A percentile compares a stretch with the other conserved stretches of the same genome.
Conservation (phyloP, 2,888 invertebrate species). For the Synanthedon myopaeformis region DNA sequence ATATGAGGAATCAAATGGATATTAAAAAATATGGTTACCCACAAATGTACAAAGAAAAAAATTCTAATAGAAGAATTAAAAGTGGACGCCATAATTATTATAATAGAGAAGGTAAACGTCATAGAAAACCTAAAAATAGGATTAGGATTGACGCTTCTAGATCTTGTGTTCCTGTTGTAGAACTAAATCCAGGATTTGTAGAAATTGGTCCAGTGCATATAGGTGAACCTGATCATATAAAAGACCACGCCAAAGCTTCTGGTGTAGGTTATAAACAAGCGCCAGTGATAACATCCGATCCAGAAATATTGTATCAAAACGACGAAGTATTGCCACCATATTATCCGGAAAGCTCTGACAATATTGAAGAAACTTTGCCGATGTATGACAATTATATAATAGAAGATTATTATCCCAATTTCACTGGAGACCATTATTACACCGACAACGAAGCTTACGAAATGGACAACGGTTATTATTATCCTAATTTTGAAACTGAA, state of each 20-base stretch:
- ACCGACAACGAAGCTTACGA: constrained; percentile 22
- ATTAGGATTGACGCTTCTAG: neutral
- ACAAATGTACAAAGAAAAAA: neutral
- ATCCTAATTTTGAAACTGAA: neutral
- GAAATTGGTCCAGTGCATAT: neutral
- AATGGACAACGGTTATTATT: constrained; percentile 11
- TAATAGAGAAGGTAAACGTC: neutral
- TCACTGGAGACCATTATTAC: constrained; percentile 25
- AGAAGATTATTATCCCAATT: constrained; percentile 51
- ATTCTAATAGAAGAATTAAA: neutral
- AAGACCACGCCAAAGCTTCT: neutral
- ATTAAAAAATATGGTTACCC: neutral
- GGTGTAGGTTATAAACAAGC: neutral
- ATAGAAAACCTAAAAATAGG: neutral
- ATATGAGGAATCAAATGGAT: constrained; percentile 6
- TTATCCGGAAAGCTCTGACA: neutral
- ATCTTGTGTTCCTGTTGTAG: neutral
- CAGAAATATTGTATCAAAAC: neutral
- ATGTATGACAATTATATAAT: constrained; percentile 22
- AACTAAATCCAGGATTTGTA: neutral
- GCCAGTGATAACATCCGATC: neutral
- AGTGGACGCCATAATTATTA: neutral
- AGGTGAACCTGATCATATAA: neutral
- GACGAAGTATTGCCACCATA: neutral
- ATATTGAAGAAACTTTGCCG: neutral